These are phyloP conservation scores for Cheilosia vernalis DNA, from an alignment of 2,888 invertebrate species.

Conservation along the genomic window DNA sequence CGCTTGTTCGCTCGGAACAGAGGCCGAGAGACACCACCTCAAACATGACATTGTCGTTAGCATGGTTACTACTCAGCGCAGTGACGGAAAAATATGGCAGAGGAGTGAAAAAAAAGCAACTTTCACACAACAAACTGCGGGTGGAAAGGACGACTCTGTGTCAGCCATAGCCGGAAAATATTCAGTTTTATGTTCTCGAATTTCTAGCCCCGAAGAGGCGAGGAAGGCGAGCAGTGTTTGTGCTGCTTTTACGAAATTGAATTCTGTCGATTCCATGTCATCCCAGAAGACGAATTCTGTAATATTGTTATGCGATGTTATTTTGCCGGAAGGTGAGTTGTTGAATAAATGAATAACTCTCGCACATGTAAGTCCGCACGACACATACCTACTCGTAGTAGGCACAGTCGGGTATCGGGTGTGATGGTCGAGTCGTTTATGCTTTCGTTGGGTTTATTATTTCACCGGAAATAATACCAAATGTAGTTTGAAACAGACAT, in stretches of 20 bases:
- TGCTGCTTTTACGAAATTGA: slow-evolving; percentile 70
- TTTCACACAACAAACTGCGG: slow-evolving; percentile 21
- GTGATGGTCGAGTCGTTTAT: slow-evolving; percentile 37
- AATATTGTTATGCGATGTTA: slow-evolving; percentile 73
- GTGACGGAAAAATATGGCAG: slow-evolving; percentile 10
- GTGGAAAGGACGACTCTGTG: slow-evolving; percentile 4
- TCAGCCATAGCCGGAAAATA: slow-evolving; percentile 43
- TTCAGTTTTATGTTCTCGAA: slow-evolving; percentile 67
- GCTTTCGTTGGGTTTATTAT: not conserved
- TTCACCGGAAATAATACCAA: slow-evolving; percentile 55
- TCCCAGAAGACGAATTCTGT: slow-evolving; percentile 74
- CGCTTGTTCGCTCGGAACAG: slow-evolving; percentile 27
- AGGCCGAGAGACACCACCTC: slow-evolving; percentile 41
- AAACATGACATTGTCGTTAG: slow-evolving; percentile 45
- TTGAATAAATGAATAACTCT: slow-evolving; percentile 72
- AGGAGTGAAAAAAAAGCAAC: slow-evolving; percentile 22
- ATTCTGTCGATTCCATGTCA: slow-evolving; percentile 74
- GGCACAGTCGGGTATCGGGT: slow-evolving; percentile 9
- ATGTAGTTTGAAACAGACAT: slow-evolving; percentile 37
- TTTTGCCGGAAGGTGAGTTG: slow-evolving; percentile 69
- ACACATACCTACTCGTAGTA: not conserved
- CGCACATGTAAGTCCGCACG: slow-evolving; percentile 4
- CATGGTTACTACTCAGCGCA: slow-evolving; percentile 9
- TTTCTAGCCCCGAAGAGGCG: slow-evolving; percentile 25
- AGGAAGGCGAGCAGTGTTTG: slow-evolving; percentile 35